Evolutionary conservation across 92 coral and sea anemone species (phyloP).

Genomic region (Epizoanthus rinbou): DNA sequence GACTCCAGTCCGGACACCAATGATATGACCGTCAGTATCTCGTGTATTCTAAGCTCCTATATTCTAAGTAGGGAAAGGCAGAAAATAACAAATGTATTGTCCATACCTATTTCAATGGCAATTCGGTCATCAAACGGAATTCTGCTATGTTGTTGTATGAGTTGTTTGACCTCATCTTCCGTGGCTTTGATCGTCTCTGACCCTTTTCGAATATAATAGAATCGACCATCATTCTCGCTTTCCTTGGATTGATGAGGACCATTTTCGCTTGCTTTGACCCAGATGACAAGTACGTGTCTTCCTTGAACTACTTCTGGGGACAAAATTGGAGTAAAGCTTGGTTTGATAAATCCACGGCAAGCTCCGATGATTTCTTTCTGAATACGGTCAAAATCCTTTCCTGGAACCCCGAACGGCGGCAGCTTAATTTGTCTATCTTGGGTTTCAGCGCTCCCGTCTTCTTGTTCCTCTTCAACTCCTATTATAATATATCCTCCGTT

Average conservation of each 20-base stretch:
- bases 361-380: constrained; percentile 78
- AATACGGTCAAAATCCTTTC: constrained; percentile 48
- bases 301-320: constrained; percentile 62
- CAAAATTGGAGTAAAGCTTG: constrained; percentile 57
- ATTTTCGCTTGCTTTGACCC: constrained; percentile 69
- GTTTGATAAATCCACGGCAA: constrained; percentile 57
- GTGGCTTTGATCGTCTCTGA: constrained; percentile 61
- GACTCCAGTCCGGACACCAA: too few species aligned
- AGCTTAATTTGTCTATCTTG: constrained; percentile 51
- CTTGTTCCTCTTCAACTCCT: constrained; percentile 70
- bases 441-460: constrained; percentile 13
- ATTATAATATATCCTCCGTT: constrained; percentile 80
- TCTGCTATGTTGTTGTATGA: constrained; percentile 42
- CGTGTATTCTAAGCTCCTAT: too few species aligned
- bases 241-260: constrained; percentile 69
- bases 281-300: constrained; percentile 60
- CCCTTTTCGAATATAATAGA: constrained; percentile 63
- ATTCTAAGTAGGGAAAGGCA: too few species aligned
- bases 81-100: too few species aligned
- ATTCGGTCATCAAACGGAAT: constrained; percentile 79
- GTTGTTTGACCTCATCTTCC: constrained; percentile 26
- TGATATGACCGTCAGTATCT: too few species aligned
- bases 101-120: constrained; percentile 44
- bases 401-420: constrained; percentile 64
- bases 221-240: constrained; percentile 53